These are phyloP conservation scores for Phacellophora camtschatica DNA, from an alignment of 30 jellyfish, hydroid and myxozoan genomes.

Conservation along the genomic window DNA sequence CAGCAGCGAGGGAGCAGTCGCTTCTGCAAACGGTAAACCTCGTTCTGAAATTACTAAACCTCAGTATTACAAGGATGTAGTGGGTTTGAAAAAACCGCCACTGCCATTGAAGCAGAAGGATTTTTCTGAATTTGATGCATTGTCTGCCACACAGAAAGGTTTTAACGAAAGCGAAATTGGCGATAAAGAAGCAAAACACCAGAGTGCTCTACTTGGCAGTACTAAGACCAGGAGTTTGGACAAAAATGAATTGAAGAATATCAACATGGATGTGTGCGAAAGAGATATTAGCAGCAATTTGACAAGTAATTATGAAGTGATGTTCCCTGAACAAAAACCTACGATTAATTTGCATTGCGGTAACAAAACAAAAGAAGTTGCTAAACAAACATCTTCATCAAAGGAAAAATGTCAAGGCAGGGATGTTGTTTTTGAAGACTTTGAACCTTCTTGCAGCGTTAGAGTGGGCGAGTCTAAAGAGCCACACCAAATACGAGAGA, in stretches of 20 bases:
- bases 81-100: background rate
- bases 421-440: background rate
- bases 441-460: background rate
- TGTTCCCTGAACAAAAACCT: background rate
- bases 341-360: background rate
- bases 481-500: no score
- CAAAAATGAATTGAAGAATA: background rate
- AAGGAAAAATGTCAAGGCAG: background rate
- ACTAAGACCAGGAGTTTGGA: slow-evolving; percentile 11
- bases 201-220: background rate
- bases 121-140: slow-evolving; percentile 9
- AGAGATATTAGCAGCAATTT: background rate
- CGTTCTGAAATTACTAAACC: no score
- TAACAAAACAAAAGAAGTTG: background rate
- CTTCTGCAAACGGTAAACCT: no score
- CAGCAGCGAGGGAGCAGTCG: background rate
- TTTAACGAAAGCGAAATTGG: background rate
- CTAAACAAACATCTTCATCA: background rate
- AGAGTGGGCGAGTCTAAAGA: background rate
- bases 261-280: background rate
- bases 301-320: background rate
- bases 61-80: background rate
- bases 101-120: slow-evolving; percentile 27
- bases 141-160: background rate
- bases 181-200: background rate